Conservation (phyloP, 2,888 invertebrate species). For the Carpatolechia fugitivella region DNA sequence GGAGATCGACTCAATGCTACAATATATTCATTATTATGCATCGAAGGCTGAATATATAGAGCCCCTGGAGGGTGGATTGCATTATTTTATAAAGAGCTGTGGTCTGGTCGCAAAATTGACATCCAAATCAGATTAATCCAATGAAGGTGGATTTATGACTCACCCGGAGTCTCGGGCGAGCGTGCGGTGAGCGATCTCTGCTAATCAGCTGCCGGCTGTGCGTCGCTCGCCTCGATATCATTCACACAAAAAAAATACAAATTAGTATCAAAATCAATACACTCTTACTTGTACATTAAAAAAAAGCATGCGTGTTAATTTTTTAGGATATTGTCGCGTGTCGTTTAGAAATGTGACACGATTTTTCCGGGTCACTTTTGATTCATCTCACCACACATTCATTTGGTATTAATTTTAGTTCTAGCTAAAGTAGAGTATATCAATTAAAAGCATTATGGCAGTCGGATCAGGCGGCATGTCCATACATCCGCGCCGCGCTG, state of each 20-base stretch:
- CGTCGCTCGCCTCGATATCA: too few species aligned
- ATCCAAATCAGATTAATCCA: slow-evolving; percentile 80
- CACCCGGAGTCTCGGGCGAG: slow-evolving; percentile 55
- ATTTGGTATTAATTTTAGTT: too few species aligned
- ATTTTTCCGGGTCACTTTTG: too few species aligned
- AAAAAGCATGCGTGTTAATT: too few species aligned
- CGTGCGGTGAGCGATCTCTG: slow-evolving; percentile 62
- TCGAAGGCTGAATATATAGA: slow-evolving; percentile 54
- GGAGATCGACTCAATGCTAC: slow-evolving; percentile 35
- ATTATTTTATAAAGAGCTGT: slow-evolving; percentile 69
- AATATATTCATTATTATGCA: slow-evolving; percentile 64
- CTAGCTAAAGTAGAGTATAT: too few species aligned
- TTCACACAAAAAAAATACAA: too few species aligned
- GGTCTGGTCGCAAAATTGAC: slow-evolving; percentile 75
- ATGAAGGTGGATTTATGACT: slow-evolving; percentile 80
- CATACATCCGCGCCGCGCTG: background rate
- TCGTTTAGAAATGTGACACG: too few species aligned
- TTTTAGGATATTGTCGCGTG: too few species aligned
- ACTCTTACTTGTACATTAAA: too few species aligned
- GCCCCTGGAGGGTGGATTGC: slow-evolving; percentile 54
- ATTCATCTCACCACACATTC: too few species aligned
- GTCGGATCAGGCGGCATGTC: background rate
- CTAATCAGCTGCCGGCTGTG: slow-evolving; percentile 64
- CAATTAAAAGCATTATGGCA: background rate
- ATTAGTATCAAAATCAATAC: too few species aligned